These are phyloP conservation scores for Gallinago paraguaiae DNA, from an alignment of 2,113 vertebrate species.

Conservation along the genomic window DNA sequence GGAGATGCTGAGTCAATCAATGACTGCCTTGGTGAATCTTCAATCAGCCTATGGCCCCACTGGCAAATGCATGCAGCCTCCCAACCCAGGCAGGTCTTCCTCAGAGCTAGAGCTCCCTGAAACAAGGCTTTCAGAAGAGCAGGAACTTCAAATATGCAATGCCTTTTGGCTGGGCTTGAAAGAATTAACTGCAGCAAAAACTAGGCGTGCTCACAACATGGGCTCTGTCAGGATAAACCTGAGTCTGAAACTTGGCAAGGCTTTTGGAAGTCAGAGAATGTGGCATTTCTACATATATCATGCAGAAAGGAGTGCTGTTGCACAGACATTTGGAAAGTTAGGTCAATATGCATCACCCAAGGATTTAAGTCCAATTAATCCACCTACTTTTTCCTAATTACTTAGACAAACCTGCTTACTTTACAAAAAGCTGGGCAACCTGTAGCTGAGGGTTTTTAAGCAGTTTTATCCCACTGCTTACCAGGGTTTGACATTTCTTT, in stretches of 20 bases:
- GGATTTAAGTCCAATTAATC: neutral
- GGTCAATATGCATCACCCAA: neutral
- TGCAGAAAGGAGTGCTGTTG: neutral
- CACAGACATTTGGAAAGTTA: neutral
- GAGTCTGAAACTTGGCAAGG: neutral
- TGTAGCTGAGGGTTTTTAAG: neutral
- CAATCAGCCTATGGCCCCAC: fast-evolving
- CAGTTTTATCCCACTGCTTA: neutral
- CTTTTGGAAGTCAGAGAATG: neutral
- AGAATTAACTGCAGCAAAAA: neutral
- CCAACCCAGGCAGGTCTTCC: neutral
- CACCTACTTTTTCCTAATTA: neutral
- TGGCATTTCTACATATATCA: neutral
- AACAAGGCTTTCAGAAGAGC: neutral
- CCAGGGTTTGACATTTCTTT: neutral
- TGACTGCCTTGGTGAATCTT: neutral
- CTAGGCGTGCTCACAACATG: neutral
- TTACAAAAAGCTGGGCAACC: neutral
- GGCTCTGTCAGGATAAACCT: neutral
- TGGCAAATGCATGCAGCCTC: neutral
- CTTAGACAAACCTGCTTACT: neutral
- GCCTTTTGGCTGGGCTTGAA: neutral
- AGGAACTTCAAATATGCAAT: neutral
- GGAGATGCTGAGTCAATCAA: neutral
- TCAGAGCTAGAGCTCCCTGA: neutral